Base-by-base conservation (phyloP, 2,797 vertebrate species). In the Pterois miles region DNA sequence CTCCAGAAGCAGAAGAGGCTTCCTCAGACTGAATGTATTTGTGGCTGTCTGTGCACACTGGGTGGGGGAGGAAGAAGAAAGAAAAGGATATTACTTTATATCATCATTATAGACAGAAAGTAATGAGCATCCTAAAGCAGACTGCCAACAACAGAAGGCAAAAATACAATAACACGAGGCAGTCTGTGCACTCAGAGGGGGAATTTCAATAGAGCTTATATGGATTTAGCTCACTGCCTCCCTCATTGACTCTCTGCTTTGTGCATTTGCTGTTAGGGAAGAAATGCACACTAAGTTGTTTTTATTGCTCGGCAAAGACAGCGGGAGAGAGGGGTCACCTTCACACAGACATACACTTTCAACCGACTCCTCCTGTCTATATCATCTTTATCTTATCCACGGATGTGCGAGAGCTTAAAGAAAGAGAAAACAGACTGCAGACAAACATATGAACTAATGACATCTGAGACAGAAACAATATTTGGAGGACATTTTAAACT, bases 191-290 rank as follows among this genome's bases (percentile, higher is more conserved):
- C 87, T 89, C 87, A 68, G 70, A 91, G 68, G 84, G 77, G 69
- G 82, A 83, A 87, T 91, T 90, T 93, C 88, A 88, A 86, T 86
- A 81, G 81, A 92, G 87, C 86, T 90, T 90, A 89, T 86, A 85
- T 88, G 88, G 91, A 92, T 93, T 92, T 89, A 91, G 84, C 73
- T 83, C 68, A 9, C 67, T 73, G 88, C 80, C 78, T 88, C 67
- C 54, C 71, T 86, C 86, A 81, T 77, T 81, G 86, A 88, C 77
- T 81, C 82, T 59, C 73, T 69, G 74, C 71, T 84, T 81, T 72
- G 60, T 84, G 73, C 71, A 60, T 84, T 85, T 88, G 71, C 84
- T 89, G 63, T 84, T 82, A 25, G 31, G 27, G 50, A 81, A 71
- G 74, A 89, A 91, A 89, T 89, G 85, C 87, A 83, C 76, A 86